phyloP scores from a whole-genome alignment of 2,113 vertebrate species.

The Etia nguti region DNA sequence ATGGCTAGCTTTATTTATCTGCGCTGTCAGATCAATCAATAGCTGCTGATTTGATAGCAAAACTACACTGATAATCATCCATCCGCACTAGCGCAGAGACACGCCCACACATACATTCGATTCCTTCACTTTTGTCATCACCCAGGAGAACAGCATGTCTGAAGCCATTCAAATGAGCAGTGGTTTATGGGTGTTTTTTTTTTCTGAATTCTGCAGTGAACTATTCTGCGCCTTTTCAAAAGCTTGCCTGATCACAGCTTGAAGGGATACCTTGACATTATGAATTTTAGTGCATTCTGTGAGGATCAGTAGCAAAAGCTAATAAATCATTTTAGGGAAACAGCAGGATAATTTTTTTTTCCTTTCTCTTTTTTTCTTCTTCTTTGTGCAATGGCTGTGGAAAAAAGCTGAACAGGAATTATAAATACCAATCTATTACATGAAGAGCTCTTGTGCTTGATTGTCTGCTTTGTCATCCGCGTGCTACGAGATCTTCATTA shows the following conservation, averaged over 20 bases:
- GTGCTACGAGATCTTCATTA: not conserved
- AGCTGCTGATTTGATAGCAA: conserved; percentile 58
- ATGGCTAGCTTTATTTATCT: conserved; percentile 52
- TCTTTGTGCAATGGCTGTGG: not conserved
- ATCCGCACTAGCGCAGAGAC: not conserved
- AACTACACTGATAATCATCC: conserved; percentile 36
- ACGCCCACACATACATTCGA: not conserved
- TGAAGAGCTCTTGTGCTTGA: conserved; percentile 5
- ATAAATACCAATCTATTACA: not conserved
- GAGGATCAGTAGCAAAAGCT: not conserved
- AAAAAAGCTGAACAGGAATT: not conserved
- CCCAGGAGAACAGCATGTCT: not conserved
- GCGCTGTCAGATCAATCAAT: conserved; percentile 65
- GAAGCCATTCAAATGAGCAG: not conserved
- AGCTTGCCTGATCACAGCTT: not conserved
- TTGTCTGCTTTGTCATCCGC: not conserved
- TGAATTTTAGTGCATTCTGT: not conserved
- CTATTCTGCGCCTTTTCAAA: not conserved
- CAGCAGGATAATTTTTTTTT: not conserved
- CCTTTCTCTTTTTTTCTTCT: not conserved
- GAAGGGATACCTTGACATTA: conserved; percentile 8
- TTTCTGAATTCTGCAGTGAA: not conserved
- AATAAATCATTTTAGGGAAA: not conserved
- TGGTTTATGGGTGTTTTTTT: not conserved
- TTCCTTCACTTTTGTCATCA: not conserved